Conservation (phyloP, 2,888 invertebrate genomes). For the Teleiodes luculella region DNA sequence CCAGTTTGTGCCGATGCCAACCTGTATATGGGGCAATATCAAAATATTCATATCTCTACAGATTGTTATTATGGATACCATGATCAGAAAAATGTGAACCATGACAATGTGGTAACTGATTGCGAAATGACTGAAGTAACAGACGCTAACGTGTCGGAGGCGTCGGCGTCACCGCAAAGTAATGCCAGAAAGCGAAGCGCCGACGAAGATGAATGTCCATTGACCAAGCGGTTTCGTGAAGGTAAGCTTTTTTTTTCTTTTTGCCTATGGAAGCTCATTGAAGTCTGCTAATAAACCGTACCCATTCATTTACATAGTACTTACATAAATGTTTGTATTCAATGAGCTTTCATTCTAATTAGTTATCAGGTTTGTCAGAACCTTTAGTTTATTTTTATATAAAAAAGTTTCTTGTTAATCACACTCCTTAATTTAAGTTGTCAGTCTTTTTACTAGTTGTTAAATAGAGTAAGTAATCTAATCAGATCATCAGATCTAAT, state of each 20-base stretch:
- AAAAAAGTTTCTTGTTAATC: too few relatives aligned
- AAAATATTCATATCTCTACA: slow-evolving; percentile 68
- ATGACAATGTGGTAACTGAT: slow-evolving; percentile 45
- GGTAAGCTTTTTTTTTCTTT: slow-evolving; percentile 51
- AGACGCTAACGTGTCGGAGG: slow-evolving; percentile 27
- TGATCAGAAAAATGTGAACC: slow-evolving; percentile 42
- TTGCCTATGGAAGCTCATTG: slow-evolving; percentile 44
- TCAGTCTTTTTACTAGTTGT: too few relatives aligned
- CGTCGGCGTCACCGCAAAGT: slow-evolving; percentile 33
- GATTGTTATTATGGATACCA: slow-evolving; percentile 77
- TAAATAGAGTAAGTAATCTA: too few relatives aligned
- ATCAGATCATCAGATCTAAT: too few relatives aligned
- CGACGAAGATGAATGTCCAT: slow-evolving; percentile 52
- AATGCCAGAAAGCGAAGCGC: slow-evolving; percentile 64
- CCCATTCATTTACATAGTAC: neutral
- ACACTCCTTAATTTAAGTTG: too few relatives aligned
- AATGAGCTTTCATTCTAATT: slow-evolving; percentile 3
- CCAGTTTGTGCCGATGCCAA: slow-evolving; percentile 60
- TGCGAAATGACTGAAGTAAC: slow-evolving; percentile 65
- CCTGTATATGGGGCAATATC: slow-evolving; percentile 60
- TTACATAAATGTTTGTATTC: neutral
- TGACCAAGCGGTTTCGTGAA: slow-evolving; percentile 64
- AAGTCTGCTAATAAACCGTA: slow-evolving; percentile 30
- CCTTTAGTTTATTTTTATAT: too few relatives aligned
- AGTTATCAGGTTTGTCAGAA: too few relatives aligned